Evolutionary conservation across 2,888 invertebrate genomes (phyloP).

Genomic region (Aricia artaxerxes): DNA sequence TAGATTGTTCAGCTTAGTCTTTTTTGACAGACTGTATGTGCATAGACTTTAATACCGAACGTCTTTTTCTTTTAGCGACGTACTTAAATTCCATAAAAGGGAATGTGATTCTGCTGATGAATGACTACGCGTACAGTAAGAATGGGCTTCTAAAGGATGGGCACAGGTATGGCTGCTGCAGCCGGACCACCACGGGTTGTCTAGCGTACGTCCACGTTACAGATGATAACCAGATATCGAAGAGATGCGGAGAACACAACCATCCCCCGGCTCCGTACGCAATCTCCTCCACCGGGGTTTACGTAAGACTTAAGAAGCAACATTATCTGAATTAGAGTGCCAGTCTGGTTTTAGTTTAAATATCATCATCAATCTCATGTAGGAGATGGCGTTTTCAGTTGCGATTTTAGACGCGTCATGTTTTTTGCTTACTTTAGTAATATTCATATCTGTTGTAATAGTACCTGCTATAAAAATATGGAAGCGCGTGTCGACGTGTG

Average conservation of each 20-base stretch:
- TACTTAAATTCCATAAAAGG: conserved; percentile 36
- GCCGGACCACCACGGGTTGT: conserved; percentile 44
- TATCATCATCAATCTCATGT: neutral
- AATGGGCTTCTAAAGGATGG: conserved; percentile 13
- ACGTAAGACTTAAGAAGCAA: conserved; percentile 39
- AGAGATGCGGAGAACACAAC: conserved; percentile 41
- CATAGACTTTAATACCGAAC: neutral
- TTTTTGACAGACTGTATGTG: too few species aligned
- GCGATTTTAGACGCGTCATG: too few species aligned
- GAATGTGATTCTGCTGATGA: conserved; percentile 41
- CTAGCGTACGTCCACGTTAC: conserved; percentile 45
- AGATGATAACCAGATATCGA: conserved; percentile 43
- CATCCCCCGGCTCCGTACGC: conserved; percentile 43
- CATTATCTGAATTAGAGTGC: neutral
- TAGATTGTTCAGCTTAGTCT: too few species aligned
- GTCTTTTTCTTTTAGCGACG: conserved; percentile 30
- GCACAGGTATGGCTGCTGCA: conserved; percentile 45
- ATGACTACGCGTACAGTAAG: conserved; percentile 49
- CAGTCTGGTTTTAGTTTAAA: neutral
- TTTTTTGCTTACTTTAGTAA: too few species aligned
- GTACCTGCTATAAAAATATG: too few species aligned
- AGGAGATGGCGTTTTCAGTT: too few species aligned
- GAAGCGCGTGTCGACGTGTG: too few species aligned
- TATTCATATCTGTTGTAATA: too few species aligned
- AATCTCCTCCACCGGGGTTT: conserved; percentile 42